A percentile compares a stretch with the other conserved stretches of the same genome.
phyloP scores from a whole-genome alignment of 2,888 invertebrate species.

The Cancer borealis region DNA sequence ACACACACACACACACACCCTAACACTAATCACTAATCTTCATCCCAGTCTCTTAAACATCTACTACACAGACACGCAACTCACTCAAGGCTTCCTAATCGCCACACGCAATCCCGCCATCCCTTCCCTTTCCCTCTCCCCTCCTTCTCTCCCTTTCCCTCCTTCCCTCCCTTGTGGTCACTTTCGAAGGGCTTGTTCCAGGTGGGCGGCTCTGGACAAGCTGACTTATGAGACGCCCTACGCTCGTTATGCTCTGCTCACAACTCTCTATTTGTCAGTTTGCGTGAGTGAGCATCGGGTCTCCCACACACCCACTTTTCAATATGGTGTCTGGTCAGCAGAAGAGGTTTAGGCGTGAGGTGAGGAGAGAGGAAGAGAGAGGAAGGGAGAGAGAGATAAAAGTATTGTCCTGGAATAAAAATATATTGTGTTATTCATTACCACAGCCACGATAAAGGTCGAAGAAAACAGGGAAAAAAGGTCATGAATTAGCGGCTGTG shows the following conservation, averaged over 20 bases:
- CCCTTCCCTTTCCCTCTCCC: background rate
- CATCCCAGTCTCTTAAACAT: slow-evolving; percentile 12
- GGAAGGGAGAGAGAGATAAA: background rate
- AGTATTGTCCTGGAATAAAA: background rate
- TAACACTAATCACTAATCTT: background rate
- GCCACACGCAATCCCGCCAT: background rate
- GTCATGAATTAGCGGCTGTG: background rate
- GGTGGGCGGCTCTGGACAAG: slow-evolving; percentile 16
- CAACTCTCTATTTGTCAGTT: slow-evolving; percentile 47
- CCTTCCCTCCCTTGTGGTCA: background rate
- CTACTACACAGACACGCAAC: background rate
- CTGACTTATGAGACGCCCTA: slow-evolving; percentile 46
- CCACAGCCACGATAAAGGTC: background rate
- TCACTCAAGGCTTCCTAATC: slow-evolving; percentile 31
- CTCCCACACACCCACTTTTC: background rate
- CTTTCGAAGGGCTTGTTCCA: background rate
- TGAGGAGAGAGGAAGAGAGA: background rate
- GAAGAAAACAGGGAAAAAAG: too few relatives aligned
- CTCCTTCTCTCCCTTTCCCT: background rate
- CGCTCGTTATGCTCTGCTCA: slow-evolving; percentile 29
- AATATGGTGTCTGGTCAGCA: background rate
- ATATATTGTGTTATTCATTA: background rate
- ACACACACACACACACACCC: background rate
- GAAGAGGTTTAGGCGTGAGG: background rate
- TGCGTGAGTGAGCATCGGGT: background rate